Evolutionary conservation across 2,797 vertebrate genomes (phyloP), one percentile per base, ranked within the genome.

Genomic region (Gymnodraco acuticeps): DNA sequence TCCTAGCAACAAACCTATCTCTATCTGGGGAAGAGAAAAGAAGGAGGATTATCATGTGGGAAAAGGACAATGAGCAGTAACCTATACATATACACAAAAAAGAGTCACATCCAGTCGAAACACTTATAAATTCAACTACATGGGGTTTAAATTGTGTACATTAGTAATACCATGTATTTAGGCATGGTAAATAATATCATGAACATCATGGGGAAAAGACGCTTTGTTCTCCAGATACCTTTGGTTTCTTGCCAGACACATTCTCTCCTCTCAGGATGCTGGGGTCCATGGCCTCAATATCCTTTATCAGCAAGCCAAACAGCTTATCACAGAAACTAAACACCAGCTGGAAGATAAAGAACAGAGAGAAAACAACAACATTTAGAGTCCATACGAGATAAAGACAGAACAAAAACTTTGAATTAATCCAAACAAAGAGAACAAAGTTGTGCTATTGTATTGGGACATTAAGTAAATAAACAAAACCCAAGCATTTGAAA

Each of bases 281-380:
- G 62, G 97, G 95, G 89, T 99, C 97, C 97, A 99, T 97, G 56
- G 95, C 97, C 74, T 99, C 97, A 5, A 99, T 96, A 55, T 96
- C 96, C 90, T 98, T 99, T 23, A 99, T 95, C 54, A 96, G 3
- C 45, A 99, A 71, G 27, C 92, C 86, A 77, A 99, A 99, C 31
- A 98, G 93, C 81, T 98, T 99, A 20, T 98, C 97, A 47, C 94
- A 95, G 81, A 94, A 98, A 89, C 92, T 97, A 55, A 99, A 97
- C 42, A 95, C 98, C 53, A 99, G 92, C 98, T 99, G 71, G 19
- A 27, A 4, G 46, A 5, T 10, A 14, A 47, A 60, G 3, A 27
- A 27, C 27, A 5, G 27, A 27, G 27, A 27, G 27, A 27, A 38
- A 9, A 38, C 33, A 8, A 38, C 33, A 38, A 38, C 33, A 38